A percentile compares a stretch with the other conserved stretches of the same genome.
phyloP scores from a whole-genome alignment of 2,113 vertebrate species.

The Brienomyrus longianalis region DNA sequence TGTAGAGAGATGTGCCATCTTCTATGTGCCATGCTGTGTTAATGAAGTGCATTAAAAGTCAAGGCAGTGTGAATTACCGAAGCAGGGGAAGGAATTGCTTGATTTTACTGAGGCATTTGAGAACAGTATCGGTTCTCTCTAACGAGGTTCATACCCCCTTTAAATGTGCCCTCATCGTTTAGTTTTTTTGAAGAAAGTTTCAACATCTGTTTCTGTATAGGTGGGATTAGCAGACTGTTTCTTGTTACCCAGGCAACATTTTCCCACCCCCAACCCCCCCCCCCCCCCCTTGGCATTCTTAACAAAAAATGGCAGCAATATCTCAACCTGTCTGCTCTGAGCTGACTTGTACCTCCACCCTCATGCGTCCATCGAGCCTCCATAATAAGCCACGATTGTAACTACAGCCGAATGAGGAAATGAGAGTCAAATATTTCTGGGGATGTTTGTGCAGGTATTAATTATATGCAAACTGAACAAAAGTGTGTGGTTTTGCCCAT shows the following conservation, averaged over 20 bases:
- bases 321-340: slow-evolving; percentile 32
- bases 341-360: slow-evolving; percentile 42
- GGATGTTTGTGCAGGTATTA: slow-evolving; percentile 51
- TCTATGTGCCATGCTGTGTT: not conserved
- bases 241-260: slow-evolving; percentile 37
- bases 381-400: slow-evolving; percentile 44
- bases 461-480: slow-evolving; percentile 42
- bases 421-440: slow-evolving; percentile 51
- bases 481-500: not conserved
- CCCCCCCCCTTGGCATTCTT: slow-evolving; percentile 21
- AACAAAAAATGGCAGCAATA: slow-evolving; percentile 38
- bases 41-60: not conserved
- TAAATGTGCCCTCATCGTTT: not conserved
- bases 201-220: slow-evolving; percentile 59
- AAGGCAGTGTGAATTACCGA: not conserved
- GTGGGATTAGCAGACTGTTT: slow-evolving; percentile 43
- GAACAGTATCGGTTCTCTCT: not conserved
- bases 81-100: not conserved
- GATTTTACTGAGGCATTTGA: not conserved
- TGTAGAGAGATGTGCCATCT: not conserved
- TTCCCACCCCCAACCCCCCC: slow-evolving; percentile 34
- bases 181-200: slow-evolving; percentile 21
- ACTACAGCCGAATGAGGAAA: slow-evolving; percentile 54
- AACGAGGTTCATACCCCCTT: slow-evolving; percentile 4
- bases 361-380: slow-evolving; percentile 24